Percentiles rank a stretch among this genome's conserved stretches.
Conservation (phyloP, 2,113 vertebrate genomes). For the Phrynosoma blainvillii region DNA sequence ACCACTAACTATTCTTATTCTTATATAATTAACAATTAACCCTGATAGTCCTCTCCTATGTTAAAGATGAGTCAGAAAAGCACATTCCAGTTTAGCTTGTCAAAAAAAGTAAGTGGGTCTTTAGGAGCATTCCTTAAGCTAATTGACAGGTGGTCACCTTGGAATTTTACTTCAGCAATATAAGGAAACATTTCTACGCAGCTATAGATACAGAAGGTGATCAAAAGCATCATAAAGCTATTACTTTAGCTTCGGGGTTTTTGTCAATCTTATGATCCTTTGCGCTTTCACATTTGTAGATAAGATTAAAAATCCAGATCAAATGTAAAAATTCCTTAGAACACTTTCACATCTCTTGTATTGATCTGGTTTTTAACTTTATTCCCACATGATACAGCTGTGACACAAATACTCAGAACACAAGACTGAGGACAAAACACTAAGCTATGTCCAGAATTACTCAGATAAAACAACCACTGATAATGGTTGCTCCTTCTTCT, state of each 20-base stretch:
- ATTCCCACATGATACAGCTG: slow-evolving; percentile 23
- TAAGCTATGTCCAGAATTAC: background rate
- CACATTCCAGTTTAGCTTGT: slow-evolving; percentile 57
- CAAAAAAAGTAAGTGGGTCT: slow-evolving; percentile 27
- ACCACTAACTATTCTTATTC: slow-evolving; percentile 67
- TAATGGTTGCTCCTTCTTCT: background rate
- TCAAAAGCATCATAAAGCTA: slow-evolving; percentile 69
- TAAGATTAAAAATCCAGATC: slow-evolving; percentile 63
- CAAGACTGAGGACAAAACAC: background rate
- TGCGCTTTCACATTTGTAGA: slow-evolving; percentile 50
- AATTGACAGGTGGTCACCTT: slow-evolving; percentile 78
- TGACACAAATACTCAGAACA: slow-evolving; percentile 41
- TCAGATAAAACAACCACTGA: background rate
- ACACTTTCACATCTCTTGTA: slow-evolving; percentile 34
- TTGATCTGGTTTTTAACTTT: slow-evolving; percentile 55
- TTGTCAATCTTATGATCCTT: slow-evolving; percentile 68
- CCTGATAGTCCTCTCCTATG: slow-evolving; percentile 62
- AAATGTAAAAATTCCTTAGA: slow-evolving; percentile 63
- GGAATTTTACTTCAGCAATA: slow-evolving; percentile 59
- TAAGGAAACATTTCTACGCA: slow-evolving; percentile 52
- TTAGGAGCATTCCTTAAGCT: slow-evolving; percentile 56
- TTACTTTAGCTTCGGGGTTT: slow-evolving; percentile 55
- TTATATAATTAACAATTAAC: slow-evolving; percentile 69
- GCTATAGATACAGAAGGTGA: slow-evolving; percentile 68
- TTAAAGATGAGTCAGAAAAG: slow-evolving; percentile 67